A percentile compares a stretch with the other conserved stretches of the same genome.
These are phyloP conservation scores for Chaetodon auriga DNA, from an alignment of 2,113 vertebrate genomes.

Conservation along the genomic window DNA sequence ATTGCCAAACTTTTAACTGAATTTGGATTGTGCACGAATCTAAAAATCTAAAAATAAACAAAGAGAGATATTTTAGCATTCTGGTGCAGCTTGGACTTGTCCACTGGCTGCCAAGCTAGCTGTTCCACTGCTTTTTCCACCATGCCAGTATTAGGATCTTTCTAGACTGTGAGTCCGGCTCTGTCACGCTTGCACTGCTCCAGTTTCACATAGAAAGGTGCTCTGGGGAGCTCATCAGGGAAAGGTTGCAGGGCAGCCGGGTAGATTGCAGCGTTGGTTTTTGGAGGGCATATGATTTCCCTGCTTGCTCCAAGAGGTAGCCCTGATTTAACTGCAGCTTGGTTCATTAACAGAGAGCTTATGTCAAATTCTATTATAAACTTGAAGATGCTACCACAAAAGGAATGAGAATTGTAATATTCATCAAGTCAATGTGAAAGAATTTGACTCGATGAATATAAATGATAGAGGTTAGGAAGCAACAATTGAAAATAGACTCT, in stretches of 20 bases:
- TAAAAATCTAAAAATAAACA: background rate
- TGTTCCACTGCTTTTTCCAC: slow-evolving; percentile 2
- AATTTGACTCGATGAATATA: background rate
- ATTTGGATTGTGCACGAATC: background rate
- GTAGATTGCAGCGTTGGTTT: slow-evolving; percentile 13
- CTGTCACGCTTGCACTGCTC: slow-evolving; percentile 46
- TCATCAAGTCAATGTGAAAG: background rate
- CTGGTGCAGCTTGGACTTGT: background rate
- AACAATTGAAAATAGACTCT: background rate
- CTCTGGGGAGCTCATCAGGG: slow-evolving; percentile 54
- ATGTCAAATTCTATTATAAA: slow-evolving; percentile 39
- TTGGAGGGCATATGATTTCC: slow-evolving; percentile 38
- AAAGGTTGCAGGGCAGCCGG: slow-evolving; percentile 29
- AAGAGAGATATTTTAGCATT: background rate
- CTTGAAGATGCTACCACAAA: slow-evolving; percentile 21
- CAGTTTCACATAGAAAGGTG: slow-evolving; percentile 52
- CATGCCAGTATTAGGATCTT: slow-evolving; percentile 25
- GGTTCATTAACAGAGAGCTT: slow-evolving; percentile 12
- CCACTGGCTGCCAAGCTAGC: background rate
- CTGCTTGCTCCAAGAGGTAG: slow-evolving; percentile 10
- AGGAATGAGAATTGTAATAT: background rate
- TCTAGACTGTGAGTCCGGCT: slow-evolving; percentile 41
- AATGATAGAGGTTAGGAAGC: background rate
- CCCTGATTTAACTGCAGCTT: slow-evolving; percentile 26
- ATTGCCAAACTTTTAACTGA: background rate